Conservation (phyloP, 2,797 vertebrate genomes). For the Propithecus deckenii region DNA sequence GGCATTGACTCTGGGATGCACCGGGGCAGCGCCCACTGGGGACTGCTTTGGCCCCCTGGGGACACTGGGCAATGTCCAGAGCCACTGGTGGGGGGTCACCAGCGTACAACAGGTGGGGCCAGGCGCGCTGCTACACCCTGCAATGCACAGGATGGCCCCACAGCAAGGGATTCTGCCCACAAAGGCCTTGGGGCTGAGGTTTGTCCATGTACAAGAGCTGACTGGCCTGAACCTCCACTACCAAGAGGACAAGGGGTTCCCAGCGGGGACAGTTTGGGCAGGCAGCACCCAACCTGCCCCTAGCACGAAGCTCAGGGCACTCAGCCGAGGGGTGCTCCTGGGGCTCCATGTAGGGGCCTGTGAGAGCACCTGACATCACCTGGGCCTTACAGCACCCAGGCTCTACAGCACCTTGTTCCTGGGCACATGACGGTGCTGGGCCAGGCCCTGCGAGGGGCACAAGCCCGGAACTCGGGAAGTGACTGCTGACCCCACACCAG, state of each 20-base stretch:
- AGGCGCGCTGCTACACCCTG: too few relatives aligned
- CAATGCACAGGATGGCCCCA: too few relatives aligned
- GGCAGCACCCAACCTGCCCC: not conserved
- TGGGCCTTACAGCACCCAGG: not conserved
- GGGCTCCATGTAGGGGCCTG: not conserved
- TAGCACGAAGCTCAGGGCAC: not conserved
- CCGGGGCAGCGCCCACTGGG: not conserved
- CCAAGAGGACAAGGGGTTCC: too few relatives aligned
- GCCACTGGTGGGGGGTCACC: accelerated
- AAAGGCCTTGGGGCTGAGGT: accelerated
- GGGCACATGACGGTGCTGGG: accelerated
- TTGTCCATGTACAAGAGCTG: not conserved
- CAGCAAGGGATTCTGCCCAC: not conserved
- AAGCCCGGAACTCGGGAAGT: not conserved
- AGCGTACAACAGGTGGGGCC: too few relatives aligned
- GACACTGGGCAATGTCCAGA: not conserved
- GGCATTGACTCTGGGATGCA: not conserved
- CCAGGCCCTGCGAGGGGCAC: not conserved
- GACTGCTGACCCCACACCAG: accelerated
- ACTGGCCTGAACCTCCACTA: accelerated
- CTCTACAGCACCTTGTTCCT: not conserved
- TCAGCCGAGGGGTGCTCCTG: not conserved
- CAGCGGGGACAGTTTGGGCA: too few relatives aligned
- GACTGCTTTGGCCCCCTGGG: not conserved
- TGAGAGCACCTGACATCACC: not conserved